phyloP scores from a whole-genome alignment of 2,797 vertebrate genomes.

The Melopsittacus undulatus region DNA sequence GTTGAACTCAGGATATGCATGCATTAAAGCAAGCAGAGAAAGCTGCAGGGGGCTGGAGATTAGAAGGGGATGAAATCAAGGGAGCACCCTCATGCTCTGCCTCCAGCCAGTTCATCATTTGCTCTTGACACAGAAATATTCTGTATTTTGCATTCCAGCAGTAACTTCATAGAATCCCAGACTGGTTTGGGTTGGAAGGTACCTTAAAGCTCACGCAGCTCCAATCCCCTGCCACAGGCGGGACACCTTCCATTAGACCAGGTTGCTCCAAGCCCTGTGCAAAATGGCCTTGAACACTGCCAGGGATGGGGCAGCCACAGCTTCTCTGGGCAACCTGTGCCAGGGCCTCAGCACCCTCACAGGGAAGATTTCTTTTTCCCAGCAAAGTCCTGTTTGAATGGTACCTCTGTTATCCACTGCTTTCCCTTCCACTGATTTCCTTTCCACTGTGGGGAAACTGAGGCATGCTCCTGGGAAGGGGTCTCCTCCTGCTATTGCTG shows the following conservation, averaged over 20 bases:
- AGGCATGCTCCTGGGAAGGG: fast-evolving
- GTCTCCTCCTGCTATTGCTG: background rate
- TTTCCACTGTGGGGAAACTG: background rate
- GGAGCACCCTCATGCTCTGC: background rate
- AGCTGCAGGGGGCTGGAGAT: background rate
- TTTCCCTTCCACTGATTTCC: background rate
- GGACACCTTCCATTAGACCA: background rate
- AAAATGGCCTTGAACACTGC: background rate
- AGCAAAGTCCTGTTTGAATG: background rate
- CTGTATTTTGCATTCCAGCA: background rate
- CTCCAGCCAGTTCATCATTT: background rate
- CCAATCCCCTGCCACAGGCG: background rate
- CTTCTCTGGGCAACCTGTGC: background rate
- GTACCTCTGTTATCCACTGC: too few relatives aligned
- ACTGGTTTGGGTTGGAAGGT: background rate
- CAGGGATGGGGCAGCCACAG: background rate
- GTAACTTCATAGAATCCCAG: background rate
- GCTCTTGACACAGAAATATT: background rate
- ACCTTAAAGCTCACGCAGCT: background rate
- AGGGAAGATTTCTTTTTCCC: background rate
- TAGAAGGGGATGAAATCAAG: background rate
- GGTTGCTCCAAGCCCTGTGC: background rate
- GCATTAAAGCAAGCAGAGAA: fast-evolving
- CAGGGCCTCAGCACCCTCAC: background rate
- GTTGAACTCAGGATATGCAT: background rate